Evolutionary conservation across 2,113 vertebrate species (phyloP), one percentile per base, ranked within the genome.

Genomic region (Mesocricetus auratus): DNA sequence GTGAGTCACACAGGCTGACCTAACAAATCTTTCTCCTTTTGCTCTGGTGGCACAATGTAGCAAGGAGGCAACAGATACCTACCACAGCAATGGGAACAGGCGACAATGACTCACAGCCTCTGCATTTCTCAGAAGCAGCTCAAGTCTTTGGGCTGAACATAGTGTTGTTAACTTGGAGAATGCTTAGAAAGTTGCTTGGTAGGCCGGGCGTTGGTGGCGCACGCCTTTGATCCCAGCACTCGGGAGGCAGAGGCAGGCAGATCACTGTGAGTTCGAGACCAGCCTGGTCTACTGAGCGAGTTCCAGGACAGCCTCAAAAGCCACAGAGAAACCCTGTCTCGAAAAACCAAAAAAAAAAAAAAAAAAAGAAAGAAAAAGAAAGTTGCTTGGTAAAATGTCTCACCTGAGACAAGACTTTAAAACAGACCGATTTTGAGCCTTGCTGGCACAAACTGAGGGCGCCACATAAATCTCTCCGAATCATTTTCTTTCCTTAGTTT

Each of bases 401-500:
- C 64, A 15, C 29, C 77, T 64, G 29, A 73, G 77, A 87, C 91
- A 74, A 45, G 77, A 15, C 89, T 91, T 92, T 87, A 89, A 94
- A n/a, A 17, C 53, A 36, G n/a, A 86, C 60, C 31, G 33, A 11
- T 29, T 31, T 1, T 74, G 58, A 81, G 13, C 47, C 82, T 95
- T 29, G 56, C 68, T 88, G 71, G 17, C 81, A 81, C 22, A 58
- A 71, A 95, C 68, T 39, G 56, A 47, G 24, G 58, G 15, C 7
- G 36, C 68, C 36, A 68, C 66, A n/a, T 81, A 88, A 94, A 91
- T 78, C 69, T 66, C 33, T 90, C 62, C 53, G 42, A 94, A 50
- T 94, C 21, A 24, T 7, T 92, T 95, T 95, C n/a, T 94, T 93
- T 93, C 78, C 83, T 82, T 66, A 64, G 47, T 89, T 91, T 94